A percentile compares a stretch with the other conserved stretches of the same genome.
Evolutionary conservation across 2,888 invertebrate genomes (phyloP).

Genomic region (Fissipunctia ypsillon): DNA sequence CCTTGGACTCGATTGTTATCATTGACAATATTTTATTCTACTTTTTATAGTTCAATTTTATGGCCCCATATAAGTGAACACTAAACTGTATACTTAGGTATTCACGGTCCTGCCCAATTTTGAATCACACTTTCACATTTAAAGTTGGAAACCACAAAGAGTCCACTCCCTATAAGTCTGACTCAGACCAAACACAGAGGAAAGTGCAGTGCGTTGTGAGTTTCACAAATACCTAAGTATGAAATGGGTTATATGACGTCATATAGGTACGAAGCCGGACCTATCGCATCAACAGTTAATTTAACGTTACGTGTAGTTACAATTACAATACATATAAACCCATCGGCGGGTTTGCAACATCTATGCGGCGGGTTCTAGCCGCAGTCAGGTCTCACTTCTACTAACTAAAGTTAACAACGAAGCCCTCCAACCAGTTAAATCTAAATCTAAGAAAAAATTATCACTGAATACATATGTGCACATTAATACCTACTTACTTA

Average conservation of each 20-base stretch:
- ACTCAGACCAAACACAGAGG: constrained; percentile 25
- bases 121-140: constrained; percentile 21
- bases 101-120: background rate
- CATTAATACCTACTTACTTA: background rate
- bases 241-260: constrained; percentile 21
- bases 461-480: background rate
- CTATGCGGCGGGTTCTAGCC: too few relatives aligned
- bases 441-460: background rate
- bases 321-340: background rate
- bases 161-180: constrained; percentile 21
- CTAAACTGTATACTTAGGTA: background rate
- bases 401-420: too few relatives aligned
- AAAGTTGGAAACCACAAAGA: constrained; percentile 10
- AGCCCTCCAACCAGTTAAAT: background rate
- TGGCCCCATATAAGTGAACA: background rate
- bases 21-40: constrained; percentile 12
- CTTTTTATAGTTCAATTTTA: constrained; percentile 19
- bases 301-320: background rate
- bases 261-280: constrained; percentile 11
- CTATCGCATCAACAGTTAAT: constrained; percentile 6
- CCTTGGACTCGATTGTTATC: constrained; percentile 52
- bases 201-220: constrained; percentile 25
- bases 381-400: background rate
- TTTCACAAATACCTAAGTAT: constrained; percentile 24
- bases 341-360: background rate